Percentiles rank a stretch among this genome's conserved stretches.
phyloP scores from a whole-genome alignment of 2,113 vertebrate genomes.

The Cryptomyrus ogoouensis region DNA sequence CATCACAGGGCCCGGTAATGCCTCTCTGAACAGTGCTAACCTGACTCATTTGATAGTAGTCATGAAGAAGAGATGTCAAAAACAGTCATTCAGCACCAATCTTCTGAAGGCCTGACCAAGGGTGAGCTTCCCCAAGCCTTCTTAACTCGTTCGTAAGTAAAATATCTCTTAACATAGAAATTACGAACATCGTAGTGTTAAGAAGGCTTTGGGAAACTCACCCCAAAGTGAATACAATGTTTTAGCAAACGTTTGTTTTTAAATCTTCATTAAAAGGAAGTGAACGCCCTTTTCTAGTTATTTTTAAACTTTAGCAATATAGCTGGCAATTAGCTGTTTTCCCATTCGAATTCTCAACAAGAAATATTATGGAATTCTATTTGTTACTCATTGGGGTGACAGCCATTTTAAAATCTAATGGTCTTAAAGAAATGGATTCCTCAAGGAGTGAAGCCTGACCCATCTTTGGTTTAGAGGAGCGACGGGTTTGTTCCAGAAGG shows the following conservation, averaged over 20 bases:
- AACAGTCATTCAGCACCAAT: background rate
- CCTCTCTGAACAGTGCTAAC: background rate
- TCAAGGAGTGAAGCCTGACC: background rate
- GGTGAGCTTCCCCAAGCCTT: too few relatives aligned
- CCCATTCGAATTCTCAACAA: background rate
- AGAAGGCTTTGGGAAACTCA: too few relatives aligned
- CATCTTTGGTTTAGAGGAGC: slow-evolving; percentile 1
- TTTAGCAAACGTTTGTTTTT: background rate
- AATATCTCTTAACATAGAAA: too few relatives aligned
- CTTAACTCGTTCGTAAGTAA: too few relatives aligned
- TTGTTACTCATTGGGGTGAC: background rate
- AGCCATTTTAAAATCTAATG: background rate
- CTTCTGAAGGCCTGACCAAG: background rate
- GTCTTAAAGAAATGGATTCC: background rate
- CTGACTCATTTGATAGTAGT: slow-evolving; percentile 14
- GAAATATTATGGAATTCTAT: background rate
- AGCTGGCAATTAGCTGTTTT: background rate
- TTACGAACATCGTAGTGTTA: too few relatives aligned
- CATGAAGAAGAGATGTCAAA: background rate
- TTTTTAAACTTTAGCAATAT: background rate
- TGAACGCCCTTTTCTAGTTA: background rate
- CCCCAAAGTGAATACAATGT: background rate
- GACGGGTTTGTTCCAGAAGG: background rate
- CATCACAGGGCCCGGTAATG: background rate
- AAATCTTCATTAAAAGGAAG: background rate